A percentile compares a stretch with the other conserved stretches of the same genome.
phyloP scores from a whole-genome alignment of 2,113 vertebrate species.

The Campylomormyrus numenius region DNA sequence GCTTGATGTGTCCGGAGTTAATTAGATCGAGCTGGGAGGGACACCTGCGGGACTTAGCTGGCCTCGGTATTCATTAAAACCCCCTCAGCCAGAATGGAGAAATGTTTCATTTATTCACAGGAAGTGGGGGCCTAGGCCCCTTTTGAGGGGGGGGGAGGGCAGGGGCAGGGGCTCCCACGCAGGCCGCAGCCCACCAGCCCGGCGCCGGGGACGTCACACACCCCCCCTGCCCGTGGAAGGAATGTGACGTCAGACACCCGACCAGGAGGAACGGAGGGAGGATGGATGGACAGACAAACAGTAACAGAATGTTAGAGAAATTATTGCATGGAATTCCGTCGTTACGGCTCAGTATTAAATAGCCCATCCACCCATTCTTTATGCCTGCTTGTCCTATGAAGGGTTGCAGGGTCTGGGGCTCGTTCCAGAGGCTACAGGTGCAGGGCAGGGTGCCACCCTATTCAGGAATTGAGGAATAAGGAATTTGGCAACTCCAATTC shows the following conservation, averaged over 20 bases:
- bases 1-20: neutral
- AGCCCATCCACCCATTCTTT: neutral
- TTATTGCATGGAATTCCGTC: neutral
- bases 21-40: neutral
- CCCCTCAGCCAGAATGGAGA: neutral
- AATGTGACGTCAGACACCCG: neutral
- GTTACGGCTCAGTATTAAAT: neutral
- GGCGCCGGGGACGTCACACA: neutral
- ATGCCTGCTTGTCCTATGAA: neutral
- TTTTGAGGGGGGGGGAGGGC: no score
- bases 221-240: neutral
- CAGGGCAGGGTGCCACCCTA: neutral
- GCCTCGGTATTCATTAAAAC: neutral
- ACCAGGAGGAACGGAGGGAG: neutral
- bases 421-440: neutral
- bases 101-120: slow-evolving; percentile 4
- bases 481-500: neutral
- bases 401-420: neutral
- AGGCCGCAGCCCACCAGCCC: no score
- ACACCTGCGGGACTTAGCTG: slow-evolving; percentile 1
- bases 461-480: neutral
- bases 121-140: neutral
- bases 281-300: neutral
- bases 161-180: neutral
- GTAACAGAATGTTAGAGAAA: neutral